phyloP scores from a whole-genome alignment of 2,888 invertebrate species.

The Agrotis ipsilon region DNA sequence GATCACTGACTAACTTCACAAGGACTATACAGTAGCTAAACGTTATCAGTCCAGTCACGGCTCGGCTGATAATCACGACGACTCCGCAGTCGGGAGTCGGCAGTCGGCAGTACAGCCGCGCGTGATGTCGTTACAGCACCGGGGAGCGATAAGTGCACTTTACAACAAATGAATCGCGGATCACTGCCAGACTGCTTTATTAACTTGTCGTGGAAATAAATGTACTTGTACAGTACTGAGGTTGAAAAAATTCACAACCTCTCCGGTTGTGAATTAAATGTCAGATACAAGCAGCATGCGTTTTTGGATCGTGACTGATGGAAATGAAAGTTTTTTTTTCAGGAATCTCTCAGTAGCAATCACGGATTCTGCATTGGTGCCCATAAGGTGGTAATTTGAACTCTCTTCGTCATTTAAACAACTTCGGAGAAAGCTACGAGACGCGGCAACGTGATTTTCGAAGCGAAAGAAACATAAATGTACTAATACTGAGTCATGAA shows the following conservation, averaged over 20 bases:
- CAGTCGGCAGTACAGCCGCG: conserved; percentile 12
- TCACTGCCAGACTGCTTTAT: conserved; percentile 25
- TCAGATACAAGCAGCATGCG: neutral
- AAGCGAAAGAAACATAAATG: no score
- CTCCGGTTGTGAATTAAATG: conserved; percentile 14
- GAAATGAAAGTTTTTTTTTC: no score
- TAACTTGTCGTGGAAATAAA: conserved; percentile 19
- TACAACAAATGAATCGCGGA: conserved; percentile 37
- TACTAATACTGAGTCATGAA: no score
- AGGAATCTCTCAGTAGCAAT: no score
- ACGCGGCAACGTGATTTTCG: no score
- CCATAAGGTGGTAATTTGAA: no score
- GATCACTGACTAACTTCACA: neutral
- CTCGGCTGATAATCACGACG: conserved; percentile 38
- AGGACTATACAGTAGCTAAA: conserved; percentile 1
- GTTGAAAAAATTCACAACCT: neutral
- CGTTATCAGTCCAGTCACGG: conserved; percentile 45
- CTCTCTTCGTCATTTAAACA: no score
- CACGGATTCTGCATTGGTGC: no score
- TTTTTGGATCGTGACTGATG: no score
- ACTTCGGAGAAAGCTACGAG: no score
- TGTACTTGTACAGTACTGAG: neutral
- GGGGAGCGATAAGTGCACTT: conserved; percentile 51
- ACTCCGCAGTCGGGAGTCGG: conserved; percentile 6
- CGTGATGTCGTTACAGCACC: conserved; percentile 51